These are phyloP conservation scores for Chauna torquata DNA, from an alignment of 2,113 vertebrate genomes.

Conservation along the genomic window DNA sequence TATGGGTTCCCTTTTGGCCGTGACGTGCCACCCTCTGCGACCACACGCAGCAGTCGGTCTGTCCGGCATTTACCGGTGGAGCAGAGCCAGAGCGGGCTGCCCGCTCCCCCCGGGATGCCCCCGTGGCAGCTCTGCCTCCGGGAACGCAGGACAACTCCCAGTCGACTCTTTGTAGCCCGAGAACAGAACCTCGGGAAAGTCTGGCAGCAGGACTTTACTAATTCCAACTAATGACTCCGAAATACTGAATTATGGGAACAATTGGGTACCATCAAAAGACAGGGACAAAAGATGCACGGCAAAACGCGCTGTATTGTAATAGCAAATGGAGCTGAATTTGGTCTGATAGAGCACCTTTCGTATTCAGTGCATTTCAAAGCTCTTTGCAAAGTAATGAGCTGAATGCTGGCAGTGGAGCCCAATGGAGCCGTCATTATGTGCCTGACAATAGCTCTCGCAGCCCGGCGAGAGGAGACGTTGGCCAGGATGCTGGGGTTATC, in stretches of 20 bases:
- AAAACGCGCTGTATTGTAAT: not conserved
- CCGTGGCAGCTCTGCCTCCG: not conserved
- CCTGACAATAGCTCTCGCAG: constrained; percentile 38
- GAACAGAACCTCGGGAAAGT: constrained; percentile 44
- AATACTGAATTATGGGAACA: constrained; percentile 32
- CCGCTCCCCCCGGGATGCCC: not conserved
- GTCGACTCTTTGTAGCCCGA: not conserved
- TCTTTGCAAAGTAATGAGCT: constrained; percentile 61
- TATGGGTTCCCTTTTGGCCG: not conserved
- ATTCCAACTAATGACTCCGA: constrained; percentile 39
- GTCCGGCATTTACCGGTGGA: rapidly evolving
- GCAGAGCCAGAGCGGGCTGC: constrained; percentile 1
- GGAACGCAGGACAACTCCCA: constrained; percentile 33
- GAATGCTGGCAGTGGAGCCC: not conserved
- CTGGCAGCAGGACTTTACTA: constrained; percentile 8
- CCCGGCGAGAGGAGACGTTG: not conserved
- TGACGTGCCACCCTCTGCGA: not conserved
- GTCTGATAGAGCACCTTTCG: constrained; percentile 33
- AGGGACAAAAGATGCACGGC: not conserved
- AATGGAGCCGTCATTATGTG: not conserved
- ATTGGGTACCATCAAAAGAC: constrained; percentile 3
- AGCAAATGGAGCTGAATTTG: constrained; percentile 27
- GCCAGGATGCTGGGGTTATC: not conserved
- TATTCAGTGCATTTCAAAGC: constrained; percentile 53
- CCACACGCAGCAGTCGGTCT: not conserved